Conservation (phyloP, 1,140 invertebrate genomes). For the Chymomyza costata region DNA sequence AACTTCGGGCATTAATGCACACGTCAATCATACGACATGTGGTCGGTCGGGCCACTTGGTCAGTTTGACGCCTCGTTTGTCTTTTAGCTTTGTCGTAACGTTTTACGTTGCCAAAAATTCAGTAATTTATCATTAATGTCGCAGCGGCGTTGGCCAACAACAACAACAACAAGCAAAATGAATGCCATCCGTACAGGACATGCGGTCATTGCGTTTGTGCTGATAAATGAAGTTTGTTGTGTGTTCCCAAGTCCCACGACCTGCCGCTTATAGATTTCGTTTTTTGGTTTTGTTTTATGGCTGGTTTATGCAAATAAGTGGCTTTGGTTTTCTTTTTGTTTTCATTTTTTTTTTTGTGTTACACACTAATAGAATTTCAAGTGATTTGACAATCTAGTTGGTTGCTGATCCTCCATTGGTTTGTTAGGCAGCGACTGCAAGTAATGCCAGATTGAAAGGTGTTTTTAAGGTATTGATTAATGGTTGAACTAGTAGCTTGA, state of each 20-base stretch:
- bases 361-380: conserved; percentile 40
- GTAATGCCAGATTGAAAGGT: conserved; percentile 35
- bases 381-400: too few relatives aligned
- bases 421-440: too few relatives aligned
- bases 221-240: conserved; percentile 58
- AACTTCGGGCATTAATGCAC: conserved; percentile 50
- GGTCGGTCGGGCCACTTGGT: conserved; percentile 34
- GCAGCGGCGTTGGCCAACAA: conserved; percentile 10
- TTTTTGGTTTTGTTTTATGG: conserved; percentile 56
- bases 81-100: neutral
- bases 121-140: conserved; percentile 61
- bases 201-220: conserved; percentile 1
- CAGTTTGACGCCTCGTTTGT: neutral
- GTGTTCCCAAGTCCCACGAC: too few relatives aligned
- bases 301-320: conserved; percentile 59
- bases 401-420: too few relatives aligned
- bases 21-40: conserved; percentile 70
- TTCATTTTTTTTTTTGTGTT: conserved; percentile 1
- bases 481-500: conserved; percentile 4
- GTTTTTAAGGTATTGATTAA: conserved; percentile 10
- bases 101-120: neutral
- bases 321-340: conserved; percentile 24
- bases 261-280: conserved; percentile 12
- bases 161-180: too few relatives aligned
- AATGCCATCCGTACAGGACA: too few relatives aligned